Evolutionary conservation across 1,140 invertebrate species (phyloP), one percentile per base, ranked within the genome.

Genomic region (Vollenhovia emeryi): DNA sequence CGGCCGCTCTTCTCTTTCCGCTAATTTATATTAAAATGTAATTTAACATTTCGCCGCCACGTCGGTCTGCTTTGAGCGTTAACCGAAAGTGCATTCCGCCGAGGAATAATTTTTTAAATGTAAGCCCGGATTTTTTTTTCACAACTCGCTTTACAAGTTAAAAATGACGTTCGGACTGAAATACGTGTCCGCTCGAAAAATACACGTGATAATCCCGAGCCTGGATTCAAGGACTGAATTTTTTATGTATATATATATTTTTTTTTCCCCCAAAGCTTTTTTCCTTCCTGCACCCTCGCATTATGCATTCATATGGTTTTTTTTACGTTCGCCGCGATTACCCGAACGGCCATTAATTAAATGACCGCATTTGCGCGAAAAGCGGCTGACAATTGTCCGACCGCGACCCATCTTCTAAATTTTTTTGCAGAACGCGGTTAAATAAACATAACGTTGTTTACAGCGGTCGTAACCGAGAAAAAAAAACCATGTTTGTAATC

Each of bases 1-100:
- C 27, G 30, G n/a, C 50, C 24, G 18, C n/a, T 45, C 60, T 64
- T 45, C 60, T 64, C 60, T 40, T 40, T 80, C 13, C 48, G 15
- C 18, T 69, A 36, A 80, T 40, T 80, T 55, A 40, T 69, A 69
- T 55, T 78, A 66, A 78, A 78, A 80, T 64, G 24, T 55, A 71
- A 80, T 71, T 55, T 30, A 69, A 55, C 48, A 24, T 80, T n/a
- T 43, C 18, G 15, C n/a, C n/a, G 27, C 21, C 11, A 48, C 45
- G 33, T 55, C 48, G 3, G 24, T 43, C 24, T 2, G 48, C 48
- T 71, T 71, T 55, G 48, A 55, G 36, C 18, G 40, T 69, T 80
- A 80, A 33, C 64, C 18, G 11, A 66, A 80, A 80, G 13, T 55
- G 48, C 64, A 80, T 57, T 71, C 27, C 18, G 64, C 13, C 68